These are phyloP conservation scores for Myodes glareolus DNA, from an alignment of 2,113 vertebrate genomes.

Conservation along the genomic window DNA sequence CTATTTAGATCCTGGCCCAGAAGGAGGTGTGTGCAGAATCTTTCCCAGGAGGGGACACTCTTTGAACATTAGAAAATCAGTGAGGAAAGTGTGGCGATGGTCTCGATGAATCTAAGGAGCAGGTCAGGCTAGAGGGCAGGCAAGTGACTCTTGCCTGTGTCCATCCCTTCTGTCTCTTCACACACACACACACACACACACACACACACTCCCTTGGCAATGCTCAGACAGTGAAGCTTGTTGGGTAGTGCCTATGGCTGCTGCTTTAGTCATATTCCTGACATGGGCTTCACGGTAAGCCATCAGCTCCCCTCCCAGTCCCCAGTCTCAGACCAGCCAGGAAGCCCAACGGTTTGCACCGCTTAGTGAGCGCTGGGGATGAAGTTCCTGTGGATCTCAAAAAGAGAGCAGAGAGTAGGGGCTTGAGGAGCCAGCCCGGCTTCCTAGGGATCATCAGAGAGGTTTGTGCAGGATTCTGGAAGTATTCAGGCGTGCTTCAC, in stretches of 20 bases:
- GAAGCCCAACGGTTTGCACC: neutral
- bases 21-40: neutral
- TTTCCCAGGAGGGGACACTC: neutral
- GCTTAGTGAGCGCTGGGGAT: neutral
- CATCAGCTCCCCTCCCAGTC: no score
- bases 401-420: fast-evolving
- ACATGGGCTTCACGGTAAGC: neutral
- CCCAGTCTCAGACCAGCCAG: neutral
- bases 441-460: neutral
- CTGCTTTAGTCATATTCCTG: neutral
- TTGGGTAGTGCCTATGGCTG: neutral
- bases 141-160: neutral
- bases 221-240: neutral
- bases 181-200: neutral
- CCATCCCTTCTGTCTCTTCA: neutral
- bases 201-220: neutral
- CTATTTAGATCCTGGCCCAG: fast-evolving
- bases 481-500: fast-evolving
- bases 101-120: fast-evolving
- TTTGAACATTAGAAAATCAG: neutral
- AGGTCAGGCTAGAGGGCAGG: fast-evolving
- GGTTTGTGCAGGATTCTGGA: neutral
- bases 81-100: fast-evolving
- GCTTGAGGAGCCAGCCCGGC: neutral
- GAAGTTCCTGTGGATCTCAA: neutral